Evolutionary conservation across 2,888 invertebrate genomes (phyloP).

Genomic region (Thera britannica): DNA sequence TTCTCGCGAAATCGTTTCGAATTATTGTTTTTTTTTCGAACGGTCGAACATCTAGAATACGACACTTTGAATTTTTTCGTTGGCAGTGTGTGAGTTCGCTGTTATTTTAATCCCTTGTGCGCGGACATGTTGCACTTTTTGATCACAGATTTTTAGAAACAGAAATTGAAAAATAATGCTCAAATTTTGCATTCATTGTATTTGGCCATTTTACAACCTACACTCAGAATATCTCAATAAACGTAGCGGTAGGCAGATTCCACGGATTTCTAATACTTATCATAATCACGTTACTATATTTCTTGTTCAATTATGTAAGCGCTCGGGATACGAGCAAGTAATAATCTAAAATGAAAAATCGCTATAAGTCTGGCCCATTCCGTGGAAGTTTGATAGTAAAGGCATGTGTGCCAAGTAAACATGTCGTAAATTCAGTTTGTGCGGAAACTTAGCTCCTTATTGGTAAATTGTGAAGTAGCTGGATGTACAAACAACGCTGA

Average conservation of each 20-base stretch:
- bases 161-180: too few relatives aligned
- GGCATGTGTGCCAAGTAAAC: conserved; percentile 59
- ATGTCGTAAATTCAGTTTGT: conserved; percentile 63
- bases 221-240: too few relatives aligned
- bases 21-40: conserved; percentile 53
- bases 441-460: conserved; percentile 30
- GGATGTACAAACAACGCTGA: conserved; percentile 35
- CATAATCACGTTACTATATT: too few relatives aligned
- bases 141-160: background rate
- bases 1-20: conserved; percentile 67
- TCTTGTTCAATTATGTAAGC: background rate
- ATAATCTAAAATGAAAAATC: conserved; percentile 28
- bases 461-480: conserved; percentile 29
- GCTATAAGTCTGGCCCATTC: conserved; percentile 22
- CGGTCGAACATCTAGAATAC: conserved; percentile 41
- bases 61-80: conserved; percentile 38
- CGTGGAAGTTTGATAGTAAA: conserved; percentile 32
- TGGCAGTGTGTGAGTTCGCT: conserved; percentile 12
- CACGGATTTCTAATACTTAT: too few relatives aligned
- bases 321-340: background rate
- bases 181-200: too few relatives aligned
- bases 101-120: conserved; percentile 9
- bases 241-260: too few relatives aligned
- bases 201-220: too few relatives aligned
- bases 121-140: background rate